A percentile compares a stretch with the other conserved stretches of the same genome.
These are phyloP conservation scores for Pipistrellus pipistrellus DNA, from an alignment of 2,797 vertebrate genomes.

Conservation along the genomic window DNA sequence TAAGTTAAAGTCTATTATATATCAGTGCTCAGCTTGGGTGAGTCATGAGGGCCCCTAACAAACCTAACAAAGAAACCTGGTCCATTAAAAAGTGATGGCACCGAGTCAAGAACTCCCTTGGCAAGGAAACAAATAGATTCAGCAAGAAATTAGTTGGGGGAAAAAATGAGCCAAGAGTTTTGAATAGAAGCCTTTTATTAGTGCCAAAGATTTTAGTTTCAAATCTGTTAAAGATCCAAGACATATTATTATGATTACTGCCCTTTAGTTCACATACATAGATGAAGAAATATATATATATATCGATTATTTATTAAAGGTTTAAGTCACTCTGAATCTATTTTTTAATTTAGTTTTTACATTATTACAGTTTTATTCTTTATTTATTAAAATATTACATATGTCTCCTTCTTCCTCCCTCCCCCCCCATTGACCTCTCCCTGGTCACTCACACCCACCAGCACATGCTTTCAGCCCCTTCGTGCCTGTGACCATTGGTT, in stretches of 20 bases:
- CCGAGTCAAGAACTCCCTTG: slow-evolving; percentile 12
- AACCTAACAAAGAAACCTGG: background rate
- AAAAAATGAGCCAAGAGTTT: background rate
- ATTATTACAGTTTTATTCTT: too few relatives aligned
- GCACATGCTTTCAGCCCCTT: too few relatives aligned
- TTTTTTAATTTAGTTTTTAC: background rate
- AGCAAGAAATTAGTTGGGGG: background rate
- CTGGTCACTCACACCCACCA: too few relatives aligned
- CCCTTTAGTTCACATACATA: background rate
- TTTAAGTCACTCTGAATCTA: background rate
- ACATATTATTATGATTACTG: background rate
- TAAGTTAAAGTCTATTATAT: background rate
- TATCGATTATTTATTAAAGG: too few relatives aligned
- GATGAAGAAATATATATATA: background rate
- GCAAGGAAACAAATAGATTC: background rate
- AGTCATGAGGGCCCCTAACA: background rate
- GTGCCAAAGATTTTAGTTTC: background rate
- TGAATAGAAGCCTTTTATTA: background rate
- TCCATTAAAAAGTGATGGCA: slow-evolving; percentile 3
- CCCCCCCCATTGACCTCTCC: too few relatives aligned
- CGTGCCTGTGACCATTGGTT: too few relatives aligned
- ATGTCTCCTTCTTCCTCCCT: too few relatives aligned
- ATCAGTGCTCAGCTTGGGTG: background rate
- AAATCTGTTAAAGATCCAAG: background rate
- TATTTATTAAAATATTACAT: too few relatives aligned